Conservation (phyloP, 2,113 vertebrate genomes). For the Murina feae region DNA sequence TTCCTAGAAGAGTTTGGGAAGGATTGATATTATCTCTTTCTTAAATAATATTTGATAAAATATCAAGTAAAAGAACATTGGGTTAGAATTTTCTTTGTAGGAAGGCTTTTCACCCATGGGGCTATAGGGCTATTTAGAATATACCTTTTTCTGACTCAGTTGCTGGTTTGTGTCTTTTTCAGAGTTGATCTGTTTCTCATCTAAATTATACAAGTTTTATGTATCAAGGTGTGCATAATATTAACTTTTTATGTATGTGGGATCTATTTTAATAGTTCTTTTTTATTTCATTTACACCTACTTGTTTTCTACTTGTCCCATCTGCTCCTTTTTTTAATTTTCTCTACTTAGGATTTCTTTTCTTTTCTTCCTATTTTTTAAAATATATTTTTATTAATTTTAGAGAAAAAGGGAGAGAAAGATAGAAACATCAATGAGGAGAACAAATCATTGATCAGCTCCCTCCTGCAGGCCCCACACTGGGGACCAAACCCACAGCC, state of each 20-base stretch:
- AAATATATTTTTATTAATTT: no score
- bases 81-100: background rate
- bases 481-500: no score
- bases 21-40: background rate
- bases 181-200: background rate
- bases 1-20: background rate
- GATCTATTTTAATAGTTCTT: background rate
- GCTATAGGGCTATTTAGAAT: background rate
- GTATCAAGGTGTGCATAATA: background rate
- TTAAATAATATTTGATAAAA: constrained; percentile 30
- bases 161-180: background rate
- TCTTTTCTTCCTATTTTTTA: no score
- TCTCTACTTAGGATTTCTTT: background rate
- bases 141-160: background rate
- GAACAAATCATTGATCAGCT: no score
- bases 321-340: background rate
- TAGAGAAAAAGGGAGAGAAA: no score
- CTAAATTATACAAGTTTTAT: background rate
- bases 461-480: no score
- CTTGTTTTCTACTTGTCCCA: background rate
- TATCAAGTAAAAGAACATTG: background rate
- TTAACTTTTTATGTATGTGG: background rate
- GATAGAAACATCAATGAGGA: no score
- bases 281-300: background rate
- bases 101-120: background rate